Evolutionary conservation across 1,140 invertebrate species (phyloP).

Genomic region (Drosophila insularis): DNA sequence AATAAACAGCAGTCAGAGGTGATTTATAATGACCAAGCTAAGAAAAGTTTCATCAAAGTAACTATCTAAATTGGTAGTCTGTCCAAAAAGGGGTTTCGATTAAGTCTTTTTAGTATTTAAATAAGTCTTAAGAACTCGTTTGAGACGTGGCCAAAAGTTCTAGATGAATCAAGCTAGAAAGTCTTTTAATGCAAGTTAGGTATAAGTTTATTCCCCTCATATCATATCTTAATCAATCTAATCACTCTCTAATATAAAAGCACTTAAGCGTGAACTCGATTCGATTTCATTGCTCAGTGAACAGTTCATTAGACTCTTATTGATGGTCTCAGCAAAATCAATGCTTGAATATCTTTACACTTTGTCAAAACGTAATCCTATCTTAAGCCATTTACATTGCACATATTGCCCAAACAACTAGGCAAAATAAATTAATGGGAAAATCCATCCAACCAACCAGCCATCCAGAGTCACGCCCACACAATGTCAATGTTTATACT

Average conservation of each 20-base stretch:
- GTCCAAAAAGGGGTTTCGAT: too few species aligned
- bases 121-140: too few species aligned
- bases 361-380: slow-evolving; percentile 54
- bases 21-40: neutral
- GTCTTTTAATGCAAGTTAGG: too few species aligned
- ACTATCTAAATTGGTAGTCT: neutral
- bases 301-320: slow-evolving; percentile 53
- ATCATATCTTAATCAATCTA: neutral
- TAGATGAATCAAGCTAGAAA: too few species aligned
- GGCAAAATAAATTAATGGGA: slow-evolving; percentile 48
- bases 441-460: slow-evolving; percentile 37
- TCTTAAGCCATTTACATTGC: slow-evolving; percentile 50
- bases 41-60: slow-evolving; percentile 4
- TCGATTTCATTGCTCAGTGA: slow-evolving; percentile 48
- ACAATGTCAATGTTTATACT: slow-evolving; percentile 54
- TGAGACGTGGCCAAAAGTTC: too few species aligned
- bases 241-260: neutral
- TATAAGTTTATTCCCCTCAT: too few species aligned
- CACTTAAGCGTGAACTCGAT: slow-evolving; percentile 32
- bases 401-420: slow-evolving; percentile 1
- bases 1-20: slow-evolving; percentile 6
- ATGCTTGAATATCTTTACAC: slow-evolving; percentile 52
- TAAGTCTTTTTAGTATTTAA: too few species aligned
- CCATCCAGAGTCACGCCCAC: slow-evolving; percentile 53
- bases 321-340: slow-evolving; percentile 10